Evolutionary conservation across 2,888 invertebrate genomes (phyloP).

Genomic region (Sicus ferrugineus): DNA sequence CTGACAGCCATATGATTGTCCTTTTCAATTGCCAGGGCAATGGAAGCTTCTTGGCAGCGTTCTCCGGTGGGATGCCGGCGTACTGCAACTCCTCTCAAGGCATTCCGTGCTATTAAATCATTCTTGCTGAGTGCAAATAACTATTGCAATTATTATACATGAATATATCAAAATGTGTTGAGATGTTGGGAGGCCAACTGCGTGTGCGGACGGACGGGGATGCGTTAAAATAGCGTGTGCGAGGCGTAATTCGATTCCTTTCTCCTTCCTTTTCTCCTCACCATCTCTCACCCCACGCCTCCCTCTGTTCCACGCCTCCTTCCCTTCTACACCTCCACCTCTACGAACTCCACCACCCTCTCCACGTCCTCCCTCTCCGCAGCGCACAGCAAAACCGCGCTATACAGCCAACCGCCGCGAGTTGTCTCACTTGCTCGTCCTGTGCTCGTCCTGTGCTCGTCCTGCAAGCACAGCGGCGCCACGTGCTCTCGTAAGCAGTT

Average conservation of each 20-base stretch:
- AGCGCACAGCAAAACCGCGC: too few relatives aligned
- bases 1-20: slow-evolving; percentile 13
- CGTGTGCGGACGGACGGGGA: too few relatives aligned
- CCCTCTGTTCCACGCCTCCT: too few relatives aligned
- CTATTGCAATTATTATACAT: too few relatives aligned
- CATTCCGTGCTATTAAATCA: neutral
- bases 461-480: neutral
- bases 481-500: slow-evolving; percentile 13
- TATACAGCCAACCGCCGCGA: too few relatives aligned
- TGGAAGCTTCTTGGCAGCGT: neutral
- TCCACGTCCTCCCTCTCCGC: neutral
- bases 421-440: too few relatives aligned
- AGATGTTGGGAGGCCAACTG: too few relatives aligned
- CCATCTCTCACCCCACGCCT: neutral
- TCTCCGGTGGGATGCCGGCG: neutral
- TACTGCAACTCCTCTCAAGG: neutral
- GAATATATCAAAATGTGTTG: too few relatives aligned
- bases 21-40: slow-evolving; percentile 22
- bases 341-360: neutral
- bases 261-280: neutral
- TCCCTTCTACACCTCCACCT: neutral
- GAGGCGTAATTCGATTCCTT: too few relatives aligned
- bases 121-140: neutral
- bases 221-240: too few relatives aligned
- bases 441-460: neutral